Evolutionary conservation across 2,113 vertebrate species (phyloP).

Genomic region (Cyanocitta stelleri): DNA sequence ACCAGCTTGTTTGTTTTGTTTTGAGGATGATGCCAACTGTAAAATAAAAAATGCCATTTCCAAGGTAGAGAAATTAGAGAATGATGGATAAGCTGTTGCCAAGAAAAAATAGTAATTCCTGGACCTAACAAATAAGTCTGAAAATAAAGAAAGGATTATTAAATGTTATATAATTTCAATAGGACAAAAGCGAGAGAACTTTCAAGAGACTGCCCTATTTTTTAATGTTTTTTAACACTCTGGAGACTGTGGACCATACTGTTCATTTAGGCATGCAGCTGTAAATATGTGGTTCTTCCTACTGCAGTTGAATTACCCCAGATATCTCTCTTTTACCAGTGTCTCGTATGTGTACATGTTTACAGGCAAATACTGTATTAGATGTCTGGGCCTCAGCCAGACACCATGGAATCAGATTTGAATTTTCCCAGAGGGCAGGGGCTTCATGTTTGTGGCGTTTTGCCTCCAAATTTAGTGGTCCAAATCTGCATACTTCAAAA

Average conservation of each 20-base stretch:
- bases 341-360: neutral
- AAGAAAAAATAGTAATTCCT: slow-evolving; percentile 66
- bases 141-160: slow-evolving; percentile 54
- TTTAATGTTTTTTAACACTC: neutral
- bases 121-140: slow-evolving; percentile 54
- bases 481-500: neutral
- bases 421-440: neutral
- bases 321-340: neutral
- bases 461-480: neutral
- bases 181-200: neutral
- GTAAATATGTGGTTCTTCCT: neutral
- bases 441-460: neutral
- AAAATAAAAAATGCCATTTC: slow-evolving; percentile 58
- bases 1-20: slow-evolving; percentile 72
- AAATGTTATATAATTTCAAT: slow-evolving; percentile 63
- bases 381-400: neutral
- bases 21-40: slow-evolving; percentile 66
- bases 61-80: slow-evolving; percentile 67
- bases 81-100: slow-evolving; percentile 63
- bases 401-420: neutral
- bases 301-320: neutral
- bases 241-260: neutral
- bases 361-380: neutral
- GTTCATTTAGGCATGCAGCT: neutral
- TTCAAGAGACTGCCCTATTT: neutral